Evolutionary conservation across 1,140 invertebrate species (phyloP).

Genomic region (Onthophagus taurus): DNA sequence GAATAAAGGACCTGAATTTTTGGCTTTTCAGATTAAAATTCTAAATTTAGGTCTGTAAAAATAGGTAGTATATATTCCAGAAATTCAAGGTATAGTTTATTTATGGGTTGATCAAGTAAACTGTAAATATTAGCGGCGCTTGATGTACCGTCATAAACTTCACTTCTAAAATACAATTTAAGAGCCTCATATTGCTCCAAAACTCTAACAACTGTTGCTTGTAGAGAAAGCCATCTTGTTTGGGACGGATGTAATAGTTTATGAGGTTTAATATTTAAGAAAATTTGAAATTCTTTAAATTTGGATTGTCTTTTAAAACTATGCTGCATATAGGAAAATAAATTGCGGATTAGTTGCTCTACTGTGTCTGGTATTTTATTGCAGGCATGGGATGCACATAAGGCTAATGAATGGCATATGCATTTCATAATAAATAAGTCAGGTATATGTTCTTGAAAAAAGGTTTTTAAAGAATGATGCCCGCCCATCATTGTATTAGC

Average conservation of each 20-base stretch:
- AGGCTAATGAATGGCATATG: constrained; percentile 27
- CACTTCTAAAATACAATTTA: not conserved
- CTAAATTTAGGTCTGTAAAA: not conserved
- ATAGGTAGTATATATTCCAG: not conserved
- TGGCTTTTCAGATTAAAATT: not conserved
- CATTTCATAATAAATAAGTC: constrained; percentile 12
- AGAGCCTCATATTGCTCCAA: constrained; percentile 3
- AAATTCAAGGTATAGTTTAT: not conserved
- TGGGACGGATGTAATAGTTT: constrained; percentile 20
- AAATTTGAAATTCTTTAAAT: constrained; percentile 25
- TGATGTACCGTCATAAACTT: not conserved
- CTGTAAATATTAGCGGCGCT: not conserved
- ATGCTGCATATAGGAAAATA: constrained; percentile 23
- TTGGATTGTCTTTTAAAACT: constrained; percentile 23
- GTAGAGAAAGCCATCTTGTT: constrained; percentile 4
- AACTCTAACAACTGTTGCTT: not conserved
- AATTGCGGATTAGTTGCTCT: constrained; percentile 21
- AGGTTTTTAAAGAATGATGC: constrained; percentile 9
- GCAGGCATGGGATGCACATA: constrained; percentile 30
- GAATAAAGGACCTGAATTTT: not conserved
- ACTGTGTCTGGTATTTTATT: constrained; percentile 18
- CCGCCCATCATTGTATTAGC: constrained; percentile 18
- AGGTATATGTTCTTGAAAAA: constrained; percentile 5
- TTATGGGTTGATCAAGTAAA: not conserved
- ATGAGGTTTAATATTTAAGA: constrained; percentile 26